Evolutionary conservation across 2,113 vertebrate species (phyloP).

Genomic region (Clarias gariepinus): DNA sequence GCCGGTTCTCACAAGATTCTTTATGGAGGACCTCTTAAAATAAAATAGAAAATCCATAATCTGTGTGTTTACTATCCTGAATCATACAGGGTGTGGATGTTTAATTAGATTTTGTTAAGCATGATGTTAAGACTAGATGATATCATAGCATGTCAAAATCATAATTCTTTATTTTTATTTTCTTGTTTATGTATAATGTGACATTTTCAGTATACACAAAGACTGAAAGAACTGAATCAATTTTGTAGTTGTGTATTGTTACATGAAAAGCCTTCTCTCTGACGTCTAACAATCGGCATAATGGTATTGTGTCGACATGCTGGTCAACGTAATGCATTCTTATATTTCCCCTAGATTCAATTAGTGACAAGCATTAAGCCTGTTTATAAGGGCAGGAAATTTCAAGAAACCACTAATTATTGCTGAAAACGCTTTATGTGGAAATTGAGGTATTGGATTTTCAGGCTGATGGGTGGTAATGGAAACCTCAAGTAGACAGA

Average conservation of each 20-base stretch:
- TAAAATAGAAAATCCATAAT: not conserved
- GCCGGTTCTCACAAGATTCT: not conserved
- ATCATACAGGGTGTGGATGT: not conserved
- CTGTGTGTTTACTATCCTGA: not conserved
- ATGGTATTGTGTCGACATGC: constrained; percentile 24
- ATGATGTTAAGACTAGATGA: not conserved
- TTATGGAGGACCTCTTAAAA: not conserved
- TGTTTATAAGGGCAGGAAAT: constrained; percentile 58
- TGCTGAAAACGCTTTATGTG: constrained; percentile 67
- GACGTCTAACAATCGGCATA: constrained; percentile 18
- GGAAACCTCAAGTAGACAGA: constrained; percentile 58
- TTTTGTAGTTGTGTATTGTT: constrained; percentile 6
- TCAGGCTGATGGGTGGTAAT: constrained; percentile 56
- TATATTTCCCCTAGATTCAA: constrained; percentile 37
- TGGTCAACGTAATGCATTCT: constrained; percentile 45
- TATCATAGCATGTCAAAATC: not conserved
- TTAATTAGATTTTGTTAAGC: not conserved
- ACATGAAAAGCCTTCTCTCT: not conserved
- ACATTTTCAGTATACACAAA: not conserved
- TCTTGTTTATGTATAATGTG: not conserved
- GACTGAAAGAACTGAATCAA: not conserved
- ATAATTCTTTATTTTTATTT: too few species aligned
- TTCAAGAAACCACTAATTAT: constrained; percentile 61
- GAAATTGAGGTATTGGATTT: constrained; percentile 63
- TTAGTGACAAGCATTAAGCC: constrained; percentile 52